phyloP scores from a whole-genome alignment of 1,140 invertebrate genomes.

The Liolophura sinensis region DNA sequence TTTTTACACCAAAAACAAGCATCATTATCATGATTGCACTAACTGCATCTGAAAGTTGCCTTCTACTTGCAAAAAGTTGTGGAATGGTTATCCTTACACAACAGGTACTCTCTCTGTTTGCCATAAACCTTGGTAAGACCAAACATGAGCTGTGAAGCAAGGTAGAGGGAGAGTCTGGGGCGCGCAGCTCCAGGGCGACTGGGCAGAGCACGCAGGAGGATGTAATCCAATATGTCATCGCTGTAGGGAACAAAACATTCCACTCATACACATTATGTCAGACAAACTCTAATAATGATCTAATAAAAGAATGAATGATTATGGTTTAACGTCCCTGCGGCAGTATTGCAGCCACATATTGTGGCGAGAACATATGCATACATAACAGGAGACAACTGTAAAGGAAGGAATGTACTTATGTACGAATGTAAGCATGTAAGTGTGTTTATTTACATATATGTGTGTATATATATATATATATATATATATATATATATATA shows the following conservation, averaged over 20 bases:
- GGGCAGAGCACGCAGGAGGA: slow-evolving; percentile 9
- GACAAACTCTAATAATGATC: too few relatives aligned
- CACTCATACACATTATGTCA: too few relatives aligned
- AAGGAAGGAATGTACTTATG: background rate
- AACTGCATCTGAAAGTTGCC: too few relatives aligned
- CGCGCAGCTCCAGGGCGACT: background rate
- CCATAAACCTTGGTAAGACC: background rate
- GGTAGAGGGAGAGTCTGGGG: slow-evolving; percentile 17
- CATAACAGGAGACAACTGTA: background rate
- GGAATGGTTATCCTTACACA: background rate
- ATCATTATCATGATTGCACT: too few relatives aligned
- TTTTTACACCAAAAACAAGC: too few relatives aligned
- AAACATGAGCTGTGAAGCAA: slow-evolving; percentile 11
- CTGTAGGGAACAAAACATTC: slow-evolving; percentile 2
- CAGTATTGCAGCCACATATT: background rate
- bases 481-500: slow-evolving; percentile 1
- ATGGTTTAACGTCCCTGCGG: too few relatives aligned
- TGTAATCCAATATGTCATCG: slow-evolving; percentile 11
- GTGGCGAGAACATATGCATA: background rate
- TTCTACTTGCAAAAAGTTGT: too few relatives aligned
- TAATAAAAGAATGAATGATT: too few relatives aligned
- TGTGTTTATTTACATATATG: background rate
- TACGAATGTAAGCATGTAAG: background rate
- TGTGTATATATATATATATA: background rate
- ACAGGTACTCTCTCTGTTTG: background rate